A percentile compares a stretch with the other conserved stretches of the same genome.
Conservation (phyloP, 2,113 vertebrate species). For the Lampris incognitus region DNA sequence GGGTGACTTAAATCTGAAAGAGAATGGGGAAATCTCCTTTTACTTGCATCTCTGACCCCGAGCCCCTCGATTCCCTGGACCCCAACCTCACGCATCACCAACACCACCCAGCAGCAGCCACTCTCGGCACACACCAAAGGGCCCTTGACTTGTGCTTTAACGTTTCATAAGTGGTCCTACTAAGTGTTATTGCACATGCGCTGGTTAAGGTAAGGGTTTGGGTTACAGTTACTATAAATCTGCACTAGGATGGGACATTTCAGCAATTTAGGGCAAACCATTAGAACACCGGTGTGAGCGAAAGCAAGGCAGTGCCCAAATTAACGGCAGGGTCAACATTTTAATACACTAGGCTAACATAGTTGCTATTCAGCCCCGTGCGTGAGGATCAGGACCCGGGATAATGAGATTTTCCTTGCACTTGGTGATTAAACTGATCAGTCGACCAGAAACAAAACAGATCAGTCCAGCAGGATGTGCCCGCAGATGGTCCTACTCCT, state of each 20-base stretch:
- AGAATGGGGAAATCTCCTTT: background rate
- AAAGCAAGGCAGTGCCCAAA: slow-evolving; percentile 60
- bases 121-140: slow-evolving; percentile 22
- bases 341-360: slow-evolving; percentile 61
- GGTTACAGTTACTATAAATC: too few species aligned
- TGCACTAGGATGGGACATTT: too few species aligned
- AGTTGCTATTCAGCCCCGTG: slow-evolving; percentile 64
- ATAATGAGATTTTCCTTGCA: slow-evolving; percentile 80
- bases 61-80: slow-evolving; percentile 4
- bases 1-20: background rate
- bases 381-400: slow-evolving; percentile 69
- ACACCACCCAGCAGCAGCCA: slow-evolving; percentile 46
- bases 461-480: slow-evolving; percentile 62
- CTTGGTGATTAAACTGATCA: slow-evolving; percentile 78
- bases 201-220: too few species aligned
- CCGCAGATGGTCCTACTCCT: slow-evolving; percentile 44
- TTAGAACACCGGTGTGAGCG: slow-evolving; percentile 3
- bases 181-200: too few species aligned
- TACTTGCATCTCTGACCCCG: slow-evolving; percentile 34
- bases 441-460: slow-evolving; percentile 75
- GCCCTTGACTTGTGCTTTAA: slow-evolving; percentile 24
- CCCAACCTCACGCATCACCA: background rate
- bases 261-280: too few species aligned
- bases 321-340: slow-evolving; percentile 75
- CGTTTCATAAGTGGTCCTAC: too few species aligned